Base-by-base conservation (phyloP, 1,140 invertebrate genomes). In the Drosophila busckii region DNA sequence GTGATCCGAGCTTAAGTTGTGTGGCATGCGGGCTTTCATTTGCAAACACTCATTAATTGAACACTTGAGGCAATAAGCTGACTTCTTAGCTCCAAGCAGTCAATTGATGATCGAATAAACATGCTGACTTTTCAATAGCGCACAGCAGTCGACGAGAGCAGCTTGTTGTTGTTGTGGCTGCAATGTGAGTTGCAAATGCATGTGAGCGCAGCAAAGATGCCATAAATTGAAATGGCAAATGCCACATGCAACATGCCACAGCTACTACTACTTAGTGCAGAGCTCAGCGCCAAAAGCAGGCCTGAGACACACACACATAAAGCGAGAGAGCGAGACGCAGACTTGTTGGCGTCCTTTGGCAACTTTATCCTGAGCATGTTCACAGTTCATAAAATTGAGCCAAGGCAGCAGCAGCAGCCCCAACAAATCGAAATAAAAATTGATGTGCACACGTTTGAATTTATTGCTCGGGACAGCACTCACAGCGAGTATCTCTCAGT, bases 381-480 rank as follows among this genome's bases (percentile, higher is more conserved):
- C 73, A 80, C 71, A 78, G 71, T 78, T 78, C 71, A 78, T 78
- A 78, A 78, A 78, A 71, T 56, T 61, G 62, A 48, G 32, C 38
- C 32, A 38, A 25, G 13, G 29, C 26, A 45, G 28, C 45, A 56
- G 62, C 71, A n/a, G n/a, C n/a, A n/a, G n/a, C n/a, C n/a, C 63
- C 63, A 53, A 52, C 68, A 78, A 80, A 78, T 78, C 73, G 63
- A 78, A 78, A 78, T 76, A 80, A 78, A 78, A 80, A 78, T 78
- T 78, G 67, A 78, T 78, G 71, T 71, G 71, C 73, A 78, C 71
- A 78, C 71, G 71, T 78, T 78, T 80, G 67, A 78, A 78, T 78
- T 78, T 78, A 78, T 78, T 78, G 71, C 73, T 67, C 63, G 44
- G 46, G 10, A 10, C 7, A 44, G 10, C 37, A 8, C 8, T 16